Evolutionary conservation across 2,888 invertebrate species (phyloP).

Genomic region (Eugnorisma glareosa): DNA sequence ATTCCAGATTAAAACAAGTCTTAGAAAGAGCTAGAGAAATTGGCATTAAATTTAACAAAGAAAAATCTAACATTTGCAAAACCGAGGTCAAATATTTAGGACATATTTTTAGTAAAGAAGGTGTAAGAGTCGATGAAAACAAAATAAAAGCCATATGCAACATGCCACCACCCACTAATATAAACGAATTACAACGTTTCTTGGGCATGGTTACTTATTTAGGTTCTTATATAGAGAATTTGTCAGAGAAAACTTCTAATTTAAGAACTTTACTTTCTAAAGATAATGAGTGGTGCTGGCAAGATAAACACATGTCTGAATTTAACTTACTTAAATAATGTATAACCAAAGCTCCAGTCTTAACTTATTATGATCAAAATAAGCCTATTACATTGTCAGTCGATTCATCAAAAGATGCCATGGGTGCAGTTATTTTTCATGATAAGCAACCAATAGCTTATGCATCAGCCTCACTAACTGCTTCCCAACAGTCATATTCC

Average conservation of each 20-base stretch:
- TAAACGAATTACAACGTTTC: not conserved
- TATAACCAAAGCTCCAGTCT: too few species aligned
- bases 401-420: not conserved
- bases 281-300: too few species aligned
- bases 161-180: not conserved
- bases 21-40: not conserved
- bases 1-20: not conserved
- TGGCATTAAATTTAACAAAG: not conserved
- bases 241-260: too few species aligned
- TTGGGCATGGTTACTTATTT: too few species aligned
- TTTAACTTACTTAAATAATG: too few species aligned
- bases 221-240: too few species aligned
- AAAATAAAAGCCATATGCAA: not conserved
- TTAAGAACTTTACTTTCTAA: too few species aligned
- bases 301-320: too few species aligned
- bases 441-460: not conserved
- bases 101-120: not conserved
- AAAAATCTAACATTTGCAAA: not conserved
- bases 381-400: not conserved
- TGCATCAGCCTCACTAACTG: not conserved
- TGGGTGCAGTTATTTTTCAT: not conserved
- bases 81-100: not conserved
- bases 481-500: not conserved
- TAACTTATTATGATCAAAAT: too few species aligned
- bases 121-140: not conserved